phyloP scores from a whole-genome alignment of 1,140 invertebrate species.

The Temnothorax nylanderi region DNA sequence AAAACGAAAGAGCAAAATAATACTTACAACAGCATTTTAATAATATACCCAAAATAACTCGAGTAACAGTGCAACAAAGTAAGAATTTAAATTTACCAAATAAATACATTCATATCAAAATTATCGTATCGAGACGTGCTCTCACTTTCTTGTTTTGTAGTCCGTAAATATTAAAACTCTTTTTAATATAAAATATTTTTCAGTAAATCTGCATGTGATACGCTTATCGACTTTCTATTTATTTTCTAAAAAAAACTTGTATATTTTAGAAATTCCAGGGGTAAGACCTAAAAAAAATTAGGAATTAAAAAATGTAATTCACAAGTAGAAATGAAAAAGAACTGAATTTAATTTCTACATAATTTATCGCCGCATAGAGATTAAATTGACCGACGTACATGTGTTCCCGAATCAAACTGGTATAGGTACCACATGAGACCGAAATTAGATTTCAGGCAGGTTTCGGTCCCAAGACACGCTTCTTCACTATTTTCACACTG shows the following conservation, averaged over 20 bases:
- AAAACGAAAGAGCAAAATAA: not conserved
- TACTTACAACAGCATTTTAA: not conserved
- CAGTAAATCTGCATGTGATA: too few relatives aligned
- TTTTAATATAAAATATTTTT: not conserved
- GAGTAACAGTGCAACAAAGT: not conserved
- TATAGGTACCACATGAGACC: slow-evolving; percentile 29
- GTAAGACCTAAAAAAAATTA: not conserved
- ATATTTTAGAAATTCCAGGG: not conserved
- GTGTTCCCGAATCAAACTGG: not conserved
- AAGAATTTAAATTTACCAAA: not conserved
- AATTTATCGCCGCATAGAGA: not conserved
- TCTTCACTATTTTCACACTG: slow-evolving; percentile 8
- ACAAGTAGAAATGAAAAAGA: not conserved
- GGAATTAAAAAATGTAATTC: not conserved
- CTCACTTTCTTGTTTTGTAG: not conserved
- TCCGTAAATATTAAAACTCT: not conserved
- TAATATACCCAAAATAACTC: not conserved
- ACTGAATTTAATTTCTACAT: not conserved
- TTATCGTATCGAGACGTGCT: not conserved
- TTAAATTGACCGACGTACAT: slow-evolving; percentile 5
- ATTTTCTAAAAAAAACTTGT: not conserved
- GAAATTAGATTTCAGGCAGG: slow-evolving; percentile 40
- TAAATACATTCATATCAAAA: not conserved
- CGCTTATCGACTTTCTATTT: too few relatives aligned
- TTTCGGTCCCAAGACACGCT: not conserved